These are phyloP conservation scores for Gambusia affinis DNA, from an alignment of 2,113 vertebrate genomes.

Conservation along the genomic window DNA sequence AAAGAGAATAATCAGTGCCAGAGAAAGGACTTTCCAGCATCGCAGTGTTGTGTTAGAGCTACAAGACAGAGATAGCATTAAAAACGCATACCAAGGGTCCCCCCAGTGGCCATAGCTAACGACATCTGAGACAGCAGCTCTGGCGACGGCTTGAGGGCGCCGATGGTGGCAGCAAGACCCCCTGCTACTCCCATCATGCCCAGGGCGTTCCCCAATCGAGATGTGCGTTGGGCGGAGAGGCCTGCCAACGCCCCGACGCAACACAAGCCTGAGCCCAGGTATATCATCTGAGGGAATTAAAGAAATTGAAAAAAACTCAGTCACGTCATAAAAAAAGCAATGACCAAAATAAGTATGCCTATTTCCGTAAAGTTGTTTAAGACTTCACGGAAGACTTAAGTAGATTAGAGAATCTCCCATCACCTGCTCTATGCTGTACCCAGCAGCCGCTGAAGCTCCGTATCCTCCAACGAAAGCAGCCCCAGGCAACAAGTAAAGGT, in stretches of 20 bases:
- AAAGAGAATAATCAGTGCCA: not conserved
- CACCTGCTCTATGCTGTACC: constrained; percentile 76
- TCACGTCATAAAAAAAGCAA: not conserved
- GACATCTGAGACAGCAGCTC: constrained; percentile 83
- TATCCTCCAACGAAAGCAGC: constrained; percentile 76
- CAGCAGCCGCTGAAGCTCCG: constrained; percentile 64
- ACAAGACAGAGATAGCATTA: not conserved
- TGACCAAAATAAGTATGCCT: not conserved
- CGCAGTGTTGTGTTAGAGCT: not conserved
- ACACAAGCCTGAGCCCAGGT: constrained; percentile 78
- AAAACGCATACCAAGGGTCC: constrained; percentile 65
- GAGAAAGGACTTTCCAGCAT: not conserved
- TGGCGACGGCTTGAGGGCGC: constrained; percentile 76
- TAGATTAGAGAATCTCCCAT: not conserved
- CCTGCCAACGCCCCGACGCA: constrained; percentile 79
- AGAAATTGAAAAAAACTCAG: not conserved
- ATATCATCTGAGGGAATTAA: constrained; percentile 71
- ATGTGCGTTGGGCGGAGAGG: constrained; percentile 77
- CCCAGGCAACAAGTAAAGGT: constrained; percentile 78
- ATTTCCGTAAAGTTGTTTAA: too few relatives aligned
- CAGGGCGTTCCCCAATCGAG: constrained; percentile 77
- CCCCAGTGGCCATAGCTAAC: constrained; percentile 77
- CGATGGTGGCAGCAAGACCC: constrained; percentile 76
- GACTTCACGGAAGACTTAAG: too few relatives aligned
- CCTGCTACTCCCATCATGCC: constrained; percentile 80